Evolutionary conservation across 2,888 invertebrate species (phyloP), one percentile per base, ranked within the genome.

Genomic region (Molanna angustata): DNA sequence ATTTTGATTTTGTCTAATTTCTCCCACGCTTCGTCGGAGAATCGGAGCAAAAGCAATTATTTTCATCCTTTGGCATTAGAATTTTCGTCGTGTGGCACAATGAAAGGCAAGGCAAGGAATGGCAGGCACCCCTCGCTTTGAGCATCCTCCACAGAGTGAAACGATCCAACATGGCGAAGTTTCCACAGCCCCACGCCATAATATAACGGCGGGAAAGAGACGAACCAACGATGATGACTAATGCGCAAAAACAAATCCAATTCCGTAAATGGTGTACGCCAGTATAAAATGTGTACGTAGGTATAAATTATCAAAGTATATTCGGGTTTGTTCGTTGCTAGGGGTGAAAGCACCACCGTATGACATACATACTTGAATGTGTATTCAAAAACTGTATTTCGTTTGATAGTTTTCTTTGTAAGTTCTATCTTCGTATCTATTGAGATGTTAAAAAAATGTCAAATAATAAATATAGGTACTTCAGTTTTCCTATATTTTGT

Each of bases 241-340:
- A 59, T 55, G 57, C 59, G 54, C 56, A 57, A 57, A 58, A 59
- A 57, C 59, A 57, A 59, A 59, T 57, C 59, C 59, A 59, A 59
- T 59, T 57, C 57, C 57, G 57, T 53, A 57, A 59, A 59, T 59
- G 59, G 49, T 49, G 45, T 49, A 45, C 49, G 45, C 16, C 19
- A 32, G 33, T 43, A 50, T 33, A 44, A 37, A 53, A 32, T 42
- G 37, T 21, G 45, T 45, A 47, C 46, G 39, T 51, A 42, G 42
- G 47, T 55, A 47, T 55, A 55, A 53, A 40, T 53, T 49, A 41
- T 39, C 50, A 17, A 33, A 50, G 50, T 37, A 50, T 32, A 32
- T 20, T 20, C 46, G 37, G 33, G 46, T 35, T 31, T 19, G 44
- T 44, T 35, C 35, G 11, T 4, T 7, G 11, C 27, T 11, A 4